Evolutionary conservation across 1,140 invertebrate genomes (phyloP).

Genomic region (Eriosoma lanigerum): DNA sequence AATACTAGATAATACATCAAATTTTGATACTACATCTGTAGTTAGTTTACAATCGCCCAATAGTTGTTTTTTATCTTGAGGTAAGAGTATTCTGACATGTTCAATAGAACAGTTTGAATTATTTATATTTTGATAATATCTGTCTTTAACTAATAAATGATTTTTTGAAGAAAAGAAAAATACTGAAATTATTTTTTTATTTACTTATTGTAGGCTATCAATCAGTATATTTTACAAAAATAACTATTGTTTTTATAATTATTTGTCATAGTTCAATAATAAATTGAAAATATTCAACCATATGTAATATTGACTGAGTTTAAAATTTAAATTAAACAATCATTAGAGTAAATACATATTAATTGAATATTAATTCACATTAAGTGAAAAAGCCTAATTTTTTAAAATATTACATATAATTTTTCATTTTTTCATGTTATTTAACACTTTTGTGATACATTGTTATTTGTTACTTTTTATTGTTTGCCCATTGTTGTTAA

Average conservation of each 20-base stretch:
- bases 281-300: neutral
- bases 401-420: neutral
- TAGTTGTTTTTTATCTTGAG: constrained; percentile 20
- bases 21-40: constrained; percentile 33
- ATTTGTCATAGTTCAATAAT: neutral
- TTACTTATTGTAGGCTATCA: neutral
- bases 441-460: constrained; percentile 17
- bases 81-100: neutral
- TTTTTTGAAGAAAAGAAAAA: neutral
- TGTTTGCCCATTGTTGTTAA: constrained; percentile 20
- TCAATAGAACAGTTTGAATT: neutral
- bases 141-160: neutral
- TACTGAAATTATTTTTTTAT: neutral
- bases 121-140: neutral
- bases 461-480: constrained; percentile 4
- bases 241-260: neutral
- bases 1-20: constrained; percentile 8
- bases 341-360: neutral
- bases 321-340: constrained; percentile 14
- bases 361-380: too few species aligned
- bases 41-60: constrained; percentile 26
- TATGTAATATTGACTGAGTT: constrained; percentile 24
- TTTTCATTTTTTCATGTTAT: constrained; percentile 7
- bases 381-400: neutral
- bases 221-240: neutral